Evolutionary conservation across 2,113 vertebrate species (phyloP), one percentile per base, ranked within the genome.

Genomic region (Mesoclemmys tuberculata): DNA sequence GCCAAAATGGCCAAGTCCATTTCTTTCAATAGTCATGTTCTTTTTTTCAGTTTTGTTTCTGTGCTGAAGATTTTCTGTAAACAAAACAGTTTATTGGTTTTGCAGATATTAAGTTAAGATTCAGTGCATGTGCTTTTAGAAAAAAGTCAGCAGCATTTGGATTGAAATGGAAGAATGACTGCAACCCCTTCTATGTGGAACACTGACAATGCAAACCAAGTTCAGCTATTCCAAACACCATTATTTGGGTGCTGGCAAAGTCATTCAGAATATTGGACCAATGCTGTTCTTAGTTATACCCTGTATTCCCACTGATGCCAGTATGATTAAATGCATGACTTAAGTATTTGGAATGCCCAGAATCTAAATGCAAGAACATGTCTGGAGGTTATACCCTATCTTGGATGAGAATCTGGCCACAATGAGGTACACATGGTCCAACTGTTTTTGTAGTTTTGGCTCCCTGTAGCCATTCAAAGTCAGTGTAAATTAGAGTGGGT

Each of bases 101-200:
- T 49, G 12, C 27, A n/a, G 88, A 18, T 35, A 87, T 38, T 85
- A 68, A 49, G 58, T 87, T 46, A 80, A 41, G 10, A 61, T 84
- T 71, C 10, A 38, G 48, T 35, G 48, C 74, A 35, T 19, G 74
- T 74, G 10, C n/a, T 75, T 68, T 90, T 71, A 10, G 8, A 82
- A 41, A 44, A 81, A 41, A 41, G 18, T 85, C 24, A 41, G 22
- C 2, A 58, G 4, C 84, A 35, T 89, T 93, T 81, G 49, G 3
- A 29, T 51, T 89, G 89, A 61, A 18, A 8, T 75, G 78, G 24
- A 35, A 91, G 11, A 52, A 84, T 71, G 61, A 80, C 54, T 78
- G 0, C 0, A 78, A 82, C 31, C 4, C 82, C 10, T 6, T 5
- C 0, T 84, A 21, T 16, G 19, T 49, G 38, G 8, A 16, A 27